Base-by-base conservation (phyloP, 2,888 invertebrate species). In the Eugnorisma glareosa region DNA sequence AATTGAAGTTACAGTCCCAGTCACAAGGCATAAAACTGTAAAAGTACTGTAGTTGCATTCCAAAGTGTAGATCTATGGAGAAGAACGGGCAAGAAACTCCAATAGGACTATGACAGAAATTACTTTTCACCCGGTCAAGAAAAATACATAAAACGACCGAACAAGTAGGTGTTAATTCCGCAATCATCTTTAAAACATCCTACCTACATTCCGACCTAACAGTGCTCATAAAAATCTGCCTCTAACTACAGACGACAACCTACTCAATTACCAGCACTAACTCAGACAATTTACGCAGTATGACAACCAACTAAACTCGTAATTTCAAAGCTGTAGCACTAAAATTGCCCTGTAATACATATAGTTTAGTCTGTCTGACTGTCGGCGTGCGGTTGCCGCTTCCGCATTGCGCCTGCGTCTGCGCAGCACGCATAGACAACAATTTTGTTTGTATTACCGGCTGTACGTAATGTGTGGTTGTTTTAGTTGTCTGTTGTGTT, bases 371-470 rank as follows among this genome's bases (percentile, higher is more conserved):
- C 73, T 69, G 84, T 87, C 84, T 78, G 87, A 79, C 87, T 79
- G 86, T 87, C 87, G 82, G 88, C 81, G 79, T 88, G 89, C 82
- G 86, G 87, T 90, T 86, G 88, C 81, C 88, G 92, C 92, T 93
- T 93, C 93, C 93, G 93, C 93, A 93, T 93, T 91, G 93, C 92
- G 91, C 90, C 87, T 82, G 88, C 90, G 90, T 90, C 88, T 81
- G 88, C 90, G 90, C 90, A 85, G 83, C 89, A 86, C 84, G 87
- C 85, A 85, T 73, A 88, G 77, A 85, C 84, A 88, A 87, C 86
- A 89, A 89, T 90, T 91, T 91, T 89, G 87, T 89, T 89, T 89
- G 89, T 89, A 88, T 86, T 89, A 87, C 81, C 82, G 82, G 80
- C 71, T 77, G 77, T 80, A 83, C 72, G 84, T 90, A 83, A 87